These are phyloP conservation scores for Crypturellus undulatus DNA, from an alignment of 2,113 vertebrate genomes.

Conservation along the genomic window DNA sequence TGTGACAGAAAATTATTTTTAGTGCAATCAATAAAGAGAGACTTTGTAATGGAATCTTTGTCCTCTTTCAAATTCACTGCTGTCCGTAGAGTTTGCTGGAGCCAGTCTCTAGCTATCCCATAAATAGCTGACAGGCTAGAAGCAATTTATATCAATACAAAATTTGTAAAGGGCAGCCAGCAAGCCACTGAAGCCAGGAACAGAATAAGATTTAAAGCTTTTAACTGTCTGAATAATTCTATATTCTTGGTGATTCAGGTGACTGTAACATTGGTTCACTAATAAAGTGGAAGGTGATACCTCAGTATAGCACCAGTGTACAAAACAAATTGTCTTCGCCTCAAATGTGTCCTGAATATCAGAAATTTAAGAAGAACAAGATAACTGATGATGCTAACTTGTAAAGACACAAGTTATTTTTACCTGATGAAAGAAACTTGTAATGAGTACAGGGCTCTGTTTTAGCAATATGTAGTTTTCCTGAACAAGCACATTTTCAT, in stretches of 20 bases:
- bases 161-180: neutral
- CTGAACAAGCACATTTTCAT: neutral
- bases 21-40: neutral
- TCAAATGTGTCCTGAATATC: neutral
- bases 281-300: neutral
- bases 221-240: neutral
- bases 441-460: neutral
- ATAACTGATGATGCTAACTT: neutral
- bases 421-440: neutral
- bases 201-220: neutral
- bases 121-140: constrained; percentile 13
- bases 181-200: neutral
- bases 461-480: neutral
- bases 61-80: neutral
- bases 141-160: constrained; percentile 12
- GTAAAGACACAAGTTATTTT: neutral
- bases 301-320: neutral
- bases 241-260: neutral
- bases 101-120: neutral
- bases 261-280: neutral
- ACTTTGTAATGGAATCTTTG: neutral
- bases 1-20: constrained; percentile 4
- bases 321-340: neutral
- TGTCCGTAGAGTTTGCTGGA: neutral
- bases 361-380: neutral